These are phyloP conservation scores for Sialis fuliginosa DNA, from an alignment of 2,888 invertebrate genomes.

Conservation along the genomic window DNA sequence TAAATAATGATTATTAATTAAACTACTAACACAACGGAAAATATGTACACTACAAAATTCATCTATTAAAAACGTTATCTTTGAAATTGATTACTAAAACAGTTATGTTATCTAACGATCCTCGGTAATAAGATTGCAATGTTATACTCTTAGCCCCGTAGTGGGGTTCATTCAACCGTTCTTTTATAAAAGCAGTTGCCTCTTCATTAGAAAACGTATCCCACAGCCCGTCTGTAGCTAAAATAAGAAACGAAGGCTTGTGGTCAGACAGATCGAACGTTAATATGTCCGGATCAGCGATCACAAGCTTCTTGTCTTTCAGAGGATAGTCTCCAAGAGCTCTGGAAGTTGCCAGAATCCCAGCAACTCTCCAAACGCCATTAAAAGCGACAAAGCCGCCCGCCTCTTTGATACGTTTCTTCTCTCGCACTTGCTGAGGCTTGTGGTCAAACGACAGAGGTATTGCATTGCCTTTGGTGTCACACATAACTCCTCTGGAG, in stretches of 20 bases:
- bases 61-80: constrained; percentile 24
- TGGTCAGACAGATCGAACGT: constrained; percentile 78
- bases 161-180: constrained; percentile 68
- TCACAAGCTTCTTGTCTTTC: constrained; percentile 84
- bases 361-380: constrained; percentile 92
- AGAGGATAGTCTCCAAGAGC: constrained; percentile 91
- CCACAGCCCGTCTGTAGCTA: constrained; percentile 94
- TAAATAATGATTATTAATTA: no score
- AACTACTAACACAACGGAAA: no score
- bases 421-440: constrained; percentile 88
- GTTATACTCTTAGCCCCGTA: constrained; percentile 85
- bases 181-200: constrained; percentile 75
- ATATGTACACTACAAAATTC: no score
- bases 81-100: constrained; percentile 76
- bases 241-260: constrained; percentile 73
- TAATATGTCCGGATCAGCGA: constrained; percentile 88
- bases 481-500: constrained; percentile 91
- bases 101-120: constrained; percentile 90
- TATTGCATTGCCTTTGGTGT: constrained; percentile 72
- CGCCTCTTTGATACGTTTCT: constrained; percentile 81
- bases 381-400: constrained; percentile 91
- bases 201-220: constrained; percentile 92
- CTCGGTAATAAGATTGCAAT: constrained; percentile 77
- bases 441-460: constrained; percentile 93
- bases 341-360: constrained; percentile 83